Percentiles rank a stretch among this genome's conserved stretches.
Evolutionary conservation across 2,797 vertebrate species (phyloP).

Genomic region (Channa striata): DNA sequence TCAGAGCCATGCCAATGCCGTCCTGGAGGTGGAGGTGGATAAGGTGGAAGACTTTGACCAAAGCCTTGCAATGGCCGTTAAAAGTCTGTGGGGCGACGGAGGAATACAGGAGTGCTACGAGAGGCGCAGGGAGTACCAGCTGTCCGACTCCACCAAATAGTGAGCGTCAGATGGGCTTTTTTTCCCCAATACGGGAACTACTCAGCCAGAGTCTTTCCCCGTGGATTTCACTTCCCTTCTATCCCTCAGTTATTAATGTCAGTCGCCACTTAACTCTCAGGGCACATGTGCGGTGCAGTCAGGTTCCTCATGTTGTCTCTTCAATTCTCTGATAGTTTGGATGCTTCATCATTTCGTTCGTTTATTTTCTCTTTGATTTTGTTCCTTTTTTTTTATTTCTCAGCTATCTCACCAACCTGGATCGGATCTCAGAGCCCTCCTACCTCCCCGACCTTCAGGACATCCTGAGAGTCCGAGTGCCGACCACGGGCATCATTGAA

Average conservation of each 20-base stretch:
- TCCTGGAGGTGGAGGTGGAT: slow-evolving; percentile 88
- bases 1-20: slow-evolving; percentile 78
- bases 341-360: not conserved
- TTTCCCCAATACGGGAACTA: not conserved
- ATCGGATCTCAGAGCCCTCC: slow-evolving; percentile 80
- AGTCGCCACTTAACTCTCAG: no score
- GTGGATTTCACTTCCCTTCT: not conserved
- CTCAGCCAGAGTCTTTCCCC: no score
- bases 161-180: slow-evolving; percentile 66
- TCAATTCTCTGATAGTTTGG: no score
- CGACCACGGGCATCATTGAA: slow-evolving; percentile 91
- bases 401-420: slow-evolving; percentile 89
- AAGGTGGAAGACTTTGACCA: slow-evolving; percentile 81
- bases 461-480: slow-evolving; percentile 88
- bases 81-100: slow-evolving; percentile 85
- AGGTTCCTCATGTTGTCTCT: no score
- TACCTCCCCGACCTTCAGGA: slow-evolving; percentile 91
- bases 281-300: no score
- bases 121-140: slow-evolving; percentile 87
- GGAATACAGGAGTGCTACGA: slow-evolving; percentile 89
- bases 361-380: not conserved
- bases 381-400: not conserved
- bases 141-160: slow-evolving; percentile 90
- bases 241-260: no score
- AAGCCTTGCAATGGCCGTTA: slow-evolving; percentile 79